These are phyloP conservation scores for Pyrocephalus nanus DNA, from an alignment of 2,797 vertebrate genomes.

Conservation along the genomic window DNA sequence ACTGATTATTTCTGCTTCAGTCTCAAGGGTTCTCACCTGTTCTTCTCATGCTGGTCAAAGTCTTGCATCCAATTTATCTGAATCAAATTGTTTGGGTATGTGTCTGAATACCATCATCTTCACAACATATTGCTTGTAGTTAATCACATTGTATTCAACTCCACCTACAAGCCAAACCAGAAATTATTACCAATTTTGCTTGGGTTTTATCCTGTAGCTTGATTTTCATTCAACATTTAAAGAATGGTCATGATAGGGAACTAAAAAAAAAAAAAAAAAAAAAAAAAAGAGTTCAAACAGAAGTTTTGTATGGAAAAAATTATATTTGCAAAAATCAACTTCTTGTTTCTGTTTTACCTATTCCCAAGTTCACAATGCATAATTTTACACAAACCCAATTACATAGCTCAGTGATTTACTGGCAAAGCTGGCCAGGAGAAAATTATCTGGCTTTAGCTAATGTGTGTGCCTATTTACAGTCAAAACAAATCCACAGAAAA, in stretches of 20 bases:
- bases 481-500: slow-evolving; percentile 64
- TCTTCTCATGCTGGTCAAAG: slow-evolving; percentile 27
- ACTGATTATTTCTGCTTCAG: slow-evolving; percentile 24
- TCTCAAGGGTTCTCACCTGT: slow-evolving; percentile 56
- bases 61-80: background rate
- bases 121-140: background rate
- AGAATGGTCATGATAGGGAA: background rate
- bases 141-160: background rate
- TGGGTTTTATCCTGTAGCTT: background rate
- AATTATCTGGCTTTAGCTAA: slow-evolving; percentile 68
- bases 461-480: slow-evolving; percentile 51
- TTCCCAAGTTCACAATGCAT: slow-evolving; percentile 43
- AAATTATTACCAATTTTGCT: background rate
- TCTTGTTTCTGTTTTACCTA: slow-evolving; percentile 39
- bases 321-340: background rate
- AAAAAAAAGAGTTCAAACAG: background rate
- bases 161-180: slow-evolving; percentile 43
- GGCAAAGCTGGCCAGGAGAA: slow-evolving; percentile 65
- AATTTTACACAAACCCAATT: slow-evolving; percentile 70
- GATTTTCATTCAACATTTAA: background rate
- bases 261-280: background rate
- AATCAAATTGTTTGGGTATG: background rate
- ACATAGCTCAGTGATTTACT: slow-evolving; percentile 75
- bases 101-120: slow-evolving; percentile 7
- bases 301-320: background rate